Evolutionary conservation across 2,888 invertebrate species (phyloP).

Genomic region (Exephanes ischioxanthus): DNA sequence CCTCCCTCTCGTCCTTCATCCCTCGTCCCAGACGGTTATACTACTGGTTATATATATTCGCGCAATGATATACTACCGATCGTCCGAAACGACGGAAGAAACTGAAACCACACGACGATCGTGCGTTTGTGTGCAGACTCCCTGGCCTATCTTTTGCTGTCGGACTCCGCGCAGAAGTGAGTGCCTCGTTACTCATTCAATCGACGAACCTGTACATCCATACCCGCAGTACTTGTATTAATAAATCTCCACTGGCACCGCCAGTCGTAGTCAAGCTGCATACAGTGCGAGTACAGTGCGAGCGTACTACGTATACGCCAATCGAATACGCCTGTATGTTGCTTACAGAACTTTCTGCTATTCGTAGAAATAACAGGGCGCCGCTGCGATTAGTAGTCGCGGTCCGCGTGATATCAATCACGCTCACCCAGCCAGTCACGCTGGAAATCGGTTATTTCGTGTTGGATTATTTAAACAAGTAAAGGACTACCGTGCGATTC

Average conservation of each 20-base stretch:
- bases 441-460: neutral
- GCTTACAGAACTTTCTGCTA: conserved; percentile 25
- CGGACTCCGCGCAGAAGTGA: conserved; percentile 41
- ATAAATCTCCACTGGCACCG: conserved; percentile 61
- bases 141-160: conserved; percentile 28
- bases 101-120: conserved; percentile 45
- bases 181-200: conserved; percentile 65
- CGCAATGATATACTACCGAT: conserved; percentile 58
- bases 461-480: neutral
- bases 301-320: conserved; percentile 32
- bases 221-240: conserved; percentile 60
- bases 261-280: conserved; percentile 45
- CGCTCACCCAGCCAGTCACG: conserved; percentile 2
- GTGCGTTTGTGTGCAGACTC: conserved; percentile 35
- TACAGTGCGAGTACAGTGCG: conserved; percentile 18
- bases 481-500: neutral
- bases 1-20: conserved; percentile 11
- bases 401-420: conserved; percentile 30
- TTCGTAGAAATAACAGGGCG: conserved; percentile 6
- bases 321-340: conserved; percentile 23
- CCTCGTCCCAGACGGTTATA: conserved; percentile 30
- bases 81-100: conserved; percentile 61
- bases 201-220: conserved; percentile 61
- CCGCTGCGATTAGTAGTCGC: conserved; percentile 34
- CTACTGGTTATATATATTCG: conserved; percentile 55